These are phyloP conservation scores for Leptinotarsa undecemlineata DNA, from an alignment of 1,140 invertebrate species.

Conservation along the genomic window DNA sequence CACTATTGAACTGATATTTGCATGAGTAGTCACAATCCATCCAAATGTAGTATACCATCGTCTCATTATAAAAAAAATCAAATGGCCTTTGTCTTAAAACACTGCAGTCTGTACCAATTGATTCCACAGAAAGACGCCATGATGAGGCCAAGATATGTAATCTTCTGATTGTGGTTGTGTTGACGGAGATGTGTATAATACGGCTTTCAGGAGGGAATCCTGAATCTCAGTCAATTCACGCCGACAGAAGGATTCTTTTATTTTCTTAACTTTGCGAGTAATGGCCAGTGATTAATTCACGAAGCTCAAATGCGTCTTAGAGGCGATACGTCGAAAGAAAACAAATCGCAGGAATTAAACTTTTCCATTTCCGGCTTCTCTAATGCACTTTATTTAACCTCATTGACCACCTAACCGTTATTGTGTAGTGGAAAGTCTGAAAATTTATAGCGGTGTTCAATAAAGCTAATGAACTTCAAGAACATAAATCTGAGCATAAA, in stretches of 20 bases:
- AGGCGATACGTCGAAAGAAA: conserved; percentile 40
- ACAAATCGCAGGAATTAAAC: conserved; percentile 52
- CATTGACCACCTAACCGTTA: conserved; percentile 52
- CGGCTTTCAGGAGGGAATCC: not conserved
- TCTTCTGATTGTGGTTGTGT: no score
- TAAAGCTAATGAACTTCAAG: conserved; percentile 50
- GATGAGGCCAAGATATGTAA: no score
- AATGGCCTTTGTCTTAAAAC: no score
- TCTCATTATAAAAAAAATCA: no score
- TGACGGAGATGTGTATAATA: no score
- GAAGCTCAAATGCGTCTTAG: conserved; percentile 36
- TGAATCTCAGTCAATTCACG: not conserved
- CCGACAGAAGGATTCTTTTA: not conserved
- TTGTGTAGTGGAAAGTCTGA: conserved; percentile 46
- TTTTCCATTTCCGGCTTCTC: conserved; percentile 49
- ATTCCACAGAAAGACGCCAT: no score
- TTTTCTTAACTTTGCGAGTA: conserved; percentile 23
- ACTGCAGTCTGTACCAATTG: no score
- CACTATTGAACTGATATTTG: no score
- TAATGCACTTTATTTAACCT: conserved; percentile 53
- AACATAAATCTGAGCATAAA: conserved; percentile 43
- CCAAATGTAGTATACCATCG: no score
- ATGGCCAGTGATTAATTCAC: conserved; percentile 37
- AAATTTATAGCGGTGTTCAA: conserved; percentile 50
- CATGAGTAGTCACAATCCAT: no score